Base-by-base conservation (phyloP, 2,797 vertebrate species). In the Fistularia tabacaria region DNA sequence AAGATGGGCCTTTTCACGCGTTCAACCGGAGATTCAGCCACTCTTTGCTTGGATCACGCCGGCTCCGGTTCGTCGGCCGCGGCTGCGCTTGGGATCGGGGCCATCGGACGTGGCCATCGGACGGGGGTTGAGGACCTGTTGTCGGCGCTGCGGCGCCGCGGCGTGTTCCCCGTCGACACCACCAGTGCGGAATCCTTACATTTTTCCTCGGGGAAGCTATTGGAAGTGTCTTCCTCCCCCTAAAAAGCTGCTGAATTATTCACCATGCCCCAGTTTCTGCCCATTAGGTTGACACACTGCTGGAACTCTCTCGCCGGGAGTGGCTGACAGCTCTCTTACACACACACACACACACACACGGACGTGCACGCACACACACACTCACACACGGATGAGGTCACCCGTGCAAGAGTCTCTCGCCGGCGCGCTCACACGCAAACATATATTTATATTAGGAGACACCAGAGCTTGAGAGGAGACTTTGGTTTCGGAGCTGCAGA, bases 171-270 rank as follows among this genome's bases (percentile, higher is more conserved):
- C 42, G 54, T 67, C 48, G 57, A 74, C 51, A 66, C 71, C 72
- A 60, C 59, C 57, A 71, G 79, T 68, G 59, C 53, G 54, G 59
- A 64, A 72, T 76, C 68, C 60, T 76, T 71, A 49, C 45, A 7
- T 81, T 79, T 82, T 54, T 86, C 78, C 73, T 73, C 45, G 71
- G 78, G 81, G 81, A 79, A 71, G 70, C 77, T 81, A 83, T 79
- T 73, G 78, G 84, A 84, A 85, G 74, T 65, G 8, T 87, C 85
- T 88, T 67, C 84, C 83, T 86, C 71, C 74, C 85, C 73, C 82
- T 88, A 89, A 88, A 87, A 88, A 81, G 78, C 80, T 90, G 66
- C 66, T 91, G 88, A 91, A 91, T 92, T 82, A 91, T 90, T 92
- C 85, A 91, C 83, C 46, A 71, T 82, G 90, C 85, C 87, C 87